Evolutionary conservation across 2,113 vertebrate species (phyloP).

Genomic region (Entomyzon cyanotis): DNA sequence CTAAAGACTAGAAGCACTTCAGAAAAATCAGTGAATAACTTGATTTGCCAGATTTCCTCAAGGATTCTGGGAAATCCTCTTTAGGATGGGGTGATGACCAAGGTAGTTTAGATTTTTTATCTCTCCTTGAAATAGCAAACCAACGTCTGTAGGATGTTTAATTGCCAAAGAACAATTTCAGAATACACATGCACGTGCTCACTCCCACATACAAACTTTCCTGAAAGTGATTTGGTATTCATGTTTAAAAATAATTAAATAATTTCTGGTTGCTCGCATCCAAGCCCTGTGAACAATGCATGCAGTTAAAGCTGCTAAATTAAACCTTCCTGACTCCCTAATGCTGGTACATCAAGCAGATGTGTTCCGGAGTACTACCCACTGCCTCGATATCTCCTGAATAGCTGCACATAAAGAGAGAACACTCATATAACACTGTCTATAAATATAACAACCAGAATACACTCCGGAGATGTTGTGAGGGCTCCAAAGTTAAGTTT

Average conservation of each 20-base stretch:
- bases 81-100: not conserved
- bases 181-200: not conserved
- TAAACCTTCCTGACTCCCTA: not conserved
- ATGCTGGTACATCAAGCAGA: not conserved
- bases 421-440: conserved; percentile 3
- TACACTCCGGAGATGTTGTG: not conserved
- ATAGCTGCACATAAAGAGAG: not conserved
- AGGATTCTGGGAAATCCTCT: not conserved
- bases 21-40: not conserved
- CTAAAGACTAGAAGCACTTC: not conserved
- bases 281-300: not conserved
- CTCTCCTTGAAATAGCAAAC: not conserved
- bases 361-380: conserved; percentile 22
- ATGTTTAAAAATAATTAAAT: not conserved
- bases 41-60: not conserved
- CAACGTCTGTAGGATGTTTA: not conserved
- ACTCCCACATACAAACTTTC: not conserved
- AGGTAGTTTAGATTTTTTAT: not conserved
- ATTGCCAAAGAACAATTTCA: not conserved
- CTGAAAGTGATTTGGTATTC: not conserved
- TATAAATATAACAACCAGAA: conserved; percentile 11
- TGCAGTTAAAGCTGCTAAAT: not conserved
- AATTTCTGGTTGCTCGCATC: not conserved
- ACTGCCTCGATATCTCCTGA: conserved; percentile 2
- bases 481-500: conserved; percentile 35